Conservation (phyloP, 2,888 invertebrate species). For the Perithous albicinctus region DNA sequence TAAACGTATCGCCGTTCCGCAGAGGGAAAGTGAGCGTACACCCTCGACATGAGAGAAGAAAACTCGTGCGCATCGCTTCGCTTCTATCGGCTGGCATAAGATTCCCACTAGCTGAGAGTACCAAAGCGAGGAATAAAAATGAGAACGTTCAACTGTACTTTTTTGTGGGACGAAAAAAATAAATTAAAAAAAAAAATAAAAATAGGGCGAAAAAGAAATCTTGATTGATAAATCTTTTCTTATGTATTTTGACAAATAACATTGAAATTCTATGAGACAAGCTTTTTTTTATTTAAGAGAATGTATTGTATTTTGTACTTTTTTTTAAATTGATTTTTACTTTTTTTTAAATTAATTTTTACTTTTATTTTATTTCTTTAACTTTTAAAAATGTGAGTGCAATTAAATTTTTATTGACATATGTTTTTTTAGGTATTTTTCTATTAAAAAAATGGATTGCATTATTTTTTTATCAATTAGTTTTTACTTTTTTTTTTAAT, state of each 20-base stretch:
- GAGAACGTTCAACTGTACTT: conserved; percentile 21
- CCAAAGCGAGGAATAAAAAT: conserved; percentile 43
- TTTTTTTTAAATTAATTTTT: neutral
- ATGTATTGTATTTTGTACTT: too few relatives aligned
- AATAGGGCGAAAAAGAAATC: conserved; percentile 31
- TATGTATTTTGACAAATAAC: too few relatives aligned
- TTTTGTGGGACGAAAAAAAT: conserved; percentile 37
- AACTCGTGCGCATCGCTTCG: conserved; percentile 37
- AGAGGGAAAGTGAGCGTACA: conserved; percentile 51
- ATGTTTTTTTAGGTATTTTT: too few relatives aligned
- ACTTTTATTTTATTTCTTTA: too few relatives aligned
- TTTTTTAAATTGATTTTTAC: too few relatives aligned
- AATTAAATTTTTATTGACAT: too few relatives aligned
- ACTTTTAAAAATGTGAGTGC: too few relatives aligned
- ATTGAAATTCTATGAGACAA: too few relatives aligned
- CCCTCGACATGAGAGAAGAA: conserved; percentile 46
- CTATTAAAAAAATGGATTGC: too few relatives aligned
- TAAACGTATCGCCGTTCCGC: conserved; percentile 66
- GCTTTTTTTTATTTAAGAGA: too few relatives aligned
- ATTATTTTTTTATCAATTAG: too few relatives aligned
- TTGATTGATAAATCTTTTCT: conserved; percentile 39
- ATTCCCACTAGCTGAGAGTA: conserved; percentile 19
- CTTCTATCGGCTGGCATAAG: conserved; percentile 33
- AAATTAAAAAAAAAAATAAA: conserved; percentile 23
- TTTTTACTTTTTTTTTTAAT: too few relatives aligned